phyloP scores from a whole-genome alignment of 2,797 vertebrate genomes.

The Pseudotriccus pelzelni region DNA sequence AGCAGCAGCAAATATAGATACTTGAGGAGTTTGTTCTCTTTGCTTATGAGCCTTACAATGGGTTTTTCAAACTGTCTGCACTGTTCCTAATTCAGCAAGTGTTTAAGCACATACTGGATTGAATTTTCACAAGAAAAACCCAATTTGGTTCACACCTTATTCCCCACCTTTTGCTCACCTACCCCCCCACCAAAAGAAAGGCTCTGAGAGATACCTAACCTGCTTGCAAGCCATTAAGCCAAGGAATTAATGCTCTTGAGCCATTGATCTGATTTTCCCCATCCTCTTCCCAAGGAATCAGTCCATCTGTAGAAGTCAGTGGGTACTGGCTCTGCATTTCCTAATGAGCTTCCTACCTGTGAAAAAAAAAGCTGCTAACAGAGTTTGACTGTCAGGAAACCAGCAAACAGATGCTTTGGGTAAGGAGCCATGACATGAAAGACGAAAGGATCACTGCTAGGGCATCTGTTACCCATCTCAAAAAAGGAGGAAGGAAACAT shows the following conservation, averaged over 20 bases:
- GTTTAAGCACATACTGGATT: background rate
- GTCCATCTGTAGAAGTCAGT: background rate
- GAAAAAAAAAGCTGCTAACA: background rate
- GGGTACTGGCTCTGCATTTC: background rate
- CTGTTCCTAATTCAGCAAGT: background rate
- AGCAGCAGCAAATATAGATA: background rate
- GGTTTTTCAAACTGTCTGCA: background rate
- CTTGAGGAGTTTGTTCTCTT: background rate
- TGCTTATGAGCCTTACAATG: background rate
- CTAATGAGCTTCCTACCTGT: background rate
- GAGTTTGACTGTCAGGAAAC: background rate
- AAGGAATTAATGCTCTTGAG: background rate
- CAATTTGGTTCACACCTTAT: background rate
- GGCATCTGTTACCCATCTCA: slow-evolving; percentile 8
- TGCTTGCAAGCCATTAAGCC: background rate
- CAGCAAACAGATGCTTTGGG: background rate
- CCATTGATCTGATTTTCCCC: background rate
- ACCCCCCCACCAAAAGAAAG: too few species aligned
- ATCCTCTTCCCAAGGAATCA: background rate
- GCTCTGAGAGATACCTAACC: background rate
- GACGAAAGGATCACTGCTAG: background rate
- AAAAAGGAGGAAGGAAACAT: background rate
- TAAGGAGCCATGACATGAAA: background rate
- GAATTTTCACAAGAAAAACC: background rate
- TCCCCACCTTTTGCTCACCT: rapidly evolving